Evolutionary conservation across 2,888 invertebrate species (phyloP).

Genomic region (Drosophila hamatofila): DNA sequence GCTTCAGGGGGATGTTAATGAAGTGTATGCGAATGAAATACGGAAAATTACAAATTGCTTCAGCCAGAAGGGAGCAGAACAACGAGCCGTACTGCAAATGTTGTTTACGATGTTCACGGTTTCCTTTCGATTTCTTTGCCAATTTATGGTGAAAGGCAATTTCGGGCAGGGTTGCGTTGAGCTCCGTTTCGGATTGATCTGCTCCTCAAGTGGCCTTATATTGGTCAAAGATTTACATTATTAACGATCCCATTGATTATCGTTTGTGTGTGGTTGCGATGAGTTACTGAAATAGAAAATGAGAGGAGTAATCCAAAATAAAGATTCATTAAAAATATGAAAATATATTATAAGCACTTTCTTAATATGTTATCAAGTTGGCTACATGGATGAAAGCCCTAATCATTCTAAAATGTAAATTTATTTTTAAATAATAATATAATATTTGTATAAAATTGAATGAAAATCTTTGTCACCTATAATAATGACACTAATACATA

Average conservation of each 20-base stretch:
- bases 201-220: slow-evolving; percentile 58
- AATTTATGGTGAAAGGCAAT: slow-evolving; percentile 68
- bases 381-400: too few relatives aligned
- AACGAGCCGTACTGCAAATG: slow-evolving; percentile 62
- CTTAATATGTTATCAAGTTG: neutral
- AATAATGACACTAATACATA: too few relatives aligned
- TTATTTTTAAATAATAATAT: too few relatives aligned
- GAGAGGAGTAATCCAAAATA: neutral
- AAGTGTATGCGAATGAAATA: slow-evolving; percentile 80
- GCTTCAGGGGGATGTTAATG: slow-evolving; percentile 70
- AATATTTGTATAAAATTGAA: too few relatives aligned
- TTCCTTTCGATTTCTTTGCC: slow-evolving; percentile 80
- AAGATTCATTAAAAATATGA: neutral
- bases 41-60: slow-evolving; percentile 79
- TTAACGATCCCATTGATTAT: slow-evolving; percentile 2
- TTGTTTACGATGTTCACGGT: slow-evolving; percentile 81
- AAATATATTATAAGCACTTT: neutral
- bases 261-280: too few relatives aligned
- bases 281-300: neutral
- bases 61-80: slow-evolving; percentile 26
- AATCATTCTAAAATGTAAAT: too few relatives aligned
- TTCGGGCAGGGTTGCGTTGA: slow-evolving; percentile 26
- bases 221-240: slow-evolving; percentile 45
- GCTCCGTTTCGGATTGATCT: slow-evolving; percentile 25
- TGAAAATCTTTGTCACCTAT: too few relatives aligned